Evolutionary conservation across 1,140 invertebrate species (phyloP).

Genomic region (Thaumetopoea pityocampa): DNA sequence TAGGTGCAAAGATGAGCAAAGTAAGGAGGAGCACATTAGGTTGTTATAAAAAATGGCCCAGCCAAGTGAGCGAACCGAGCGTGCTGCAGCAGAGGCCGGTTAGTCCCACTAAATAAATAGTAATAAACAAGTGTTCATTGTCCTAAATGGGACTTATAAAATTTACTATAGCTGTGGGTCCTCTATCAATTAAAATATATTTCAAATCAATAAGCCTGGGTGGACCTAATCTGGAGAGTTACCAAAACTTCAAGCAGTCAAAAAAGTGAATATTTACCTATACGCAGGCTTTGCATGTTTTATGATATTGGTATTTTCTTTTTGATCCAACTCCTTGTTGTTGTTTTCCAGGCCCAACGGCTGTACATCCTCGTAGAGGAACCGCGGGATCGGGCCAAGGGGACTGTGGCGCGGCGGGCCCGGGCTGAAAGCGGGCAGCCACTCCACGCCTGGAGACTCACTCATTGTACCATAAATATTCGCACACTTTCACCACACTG

Average conservation of each 20-base stretch:
- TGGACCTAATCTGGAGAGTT: conserved; percentile 15
- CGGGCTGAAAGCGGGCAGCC: conserved; percentile 69
- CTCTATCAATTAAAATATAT: too few species aligned
- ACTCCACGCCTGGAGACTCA: conserved; percentile 68
- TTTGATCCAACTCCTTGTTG: conserved; percentile 62
- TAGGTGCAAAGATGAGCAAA: too few species aligned
- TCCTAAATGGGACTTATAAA: too few species aligned
- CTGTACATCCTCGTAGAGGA: conserved; percentile 67
- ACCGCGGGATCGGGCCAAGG: conserved; percentile 63
- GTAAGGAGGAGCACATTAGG: too few species aligned
- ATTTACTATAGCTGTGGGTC: too few species aligned
- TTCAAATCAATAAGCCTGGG: too few species aligned
- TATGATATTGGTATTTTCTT: conserved; percentile 65
- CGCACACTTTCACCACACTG: conserved; percentile 29
- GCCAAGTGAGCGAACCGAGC: too few species aligned
- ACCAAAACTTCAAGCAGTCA: conserved; percentile 7
- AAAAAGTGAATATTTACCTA: conserved; percentile 56
- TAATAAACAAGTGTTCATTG: too few species aligned
- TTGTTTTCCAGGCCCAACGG: conserved; percentile 63
- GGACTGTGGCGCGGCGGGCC: conserved; percentile 67
- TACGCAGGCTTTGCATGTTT: conserved; percentile 69
- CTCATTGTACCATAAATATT: conserved; percentile 64
- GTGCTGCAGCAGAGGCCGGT: too few species aligned
- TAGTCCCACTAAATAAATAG: too few species aligned
- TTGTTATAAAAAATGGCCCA: too few species aligned